A percentile compares a stretch with the other conserved stretches of the same genome.
Conservation (phyloP, 2,797 vertebrate genomes). For the Protonibea diacanthus region DNA sequence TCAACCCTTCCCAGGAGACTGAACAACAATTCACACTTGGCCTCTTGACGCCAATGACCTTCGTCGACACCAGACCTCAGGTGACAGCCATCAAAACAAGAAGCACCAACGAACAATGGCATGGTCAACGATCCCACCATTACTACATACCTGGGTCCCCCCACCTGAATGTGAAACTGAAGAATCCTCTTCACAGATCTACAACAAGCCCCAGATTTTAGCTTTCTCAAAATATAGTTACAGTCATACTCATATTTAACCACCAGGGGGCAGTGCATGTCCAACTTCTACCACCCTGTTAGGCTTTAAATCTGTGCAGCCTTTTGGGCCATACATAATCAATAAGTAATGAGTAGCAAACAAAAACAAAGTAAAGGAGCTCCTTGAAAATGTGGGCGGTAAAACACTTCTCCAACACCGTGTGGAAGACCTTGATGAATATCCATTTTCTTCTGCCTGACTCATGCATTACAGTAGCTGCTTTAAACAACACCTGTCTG, state of each 20-base stretch:
- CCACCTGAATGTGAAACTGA: too few species aligned
- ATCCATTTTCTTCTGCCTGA: constrained; percentile 12
- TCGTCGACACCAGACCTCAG: too few species aligned
- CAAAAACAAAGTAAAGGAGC: background rate
- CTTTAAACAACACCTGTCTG: constrained; percentile 41
- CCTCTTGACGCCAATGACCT: too few species aligned
- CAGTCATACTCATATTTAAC: background rate
- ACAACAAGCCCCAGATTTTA: too few species aligned
- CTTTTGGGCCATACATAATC: background rate
- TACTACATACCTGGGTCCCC: too few species aligned
- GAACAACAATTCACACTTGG: too few species aligned
- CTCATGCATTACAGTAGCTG: constrained; percentile 27
- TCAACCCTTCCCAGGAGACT: too few species aligned
- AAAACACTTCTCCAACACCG: background rate
- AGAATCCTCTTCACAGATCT: too few species aligned
- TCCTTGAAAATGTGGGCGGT: background rate
- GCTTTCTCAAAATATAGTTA: background rate
- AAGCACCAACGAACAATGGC: too few species aligned
- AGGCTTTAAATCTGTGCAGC: background rate
- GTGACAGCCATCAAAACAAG: too few species aligned
- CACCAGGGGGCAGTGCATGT: constrained; percentile 54
- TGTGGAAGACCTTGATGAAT: constrained; percentile 30
- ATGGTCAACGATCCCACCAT: too few species aligned
- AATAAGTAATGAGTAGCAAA: constrained; percentile 4
- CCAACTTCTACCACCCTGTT: background rate